These are phyloP conservation scores for Anas bernieri DNA, from an alignment of 2,797 vertebrate species.

Conservation along the genomic window DNA sequence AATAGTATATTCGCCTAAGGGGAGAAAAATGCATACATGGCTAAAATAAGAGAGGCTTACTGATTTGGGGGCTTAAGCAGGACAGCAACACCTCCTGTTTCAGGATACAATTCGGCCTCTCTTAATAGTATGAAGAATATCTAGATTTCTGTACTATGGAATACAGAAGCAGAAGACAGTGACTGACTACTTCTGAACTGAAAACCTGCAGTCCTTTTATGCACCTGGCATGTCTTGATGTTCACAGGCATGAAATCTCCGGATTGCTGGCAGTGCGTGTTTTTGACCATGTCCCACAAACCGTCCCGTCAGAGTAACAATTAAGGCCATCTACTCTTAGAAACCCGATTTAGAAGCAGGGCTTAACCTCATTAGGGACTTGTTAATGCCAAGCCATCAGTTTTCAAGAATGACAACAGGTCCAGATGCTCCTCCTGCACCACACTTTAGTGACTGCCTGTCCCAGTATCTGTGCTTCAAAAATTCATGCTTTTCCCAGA, in stretches of 20 bases:
- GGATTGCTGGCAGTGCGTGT: background rate
- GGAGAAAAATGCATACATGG: background rate
- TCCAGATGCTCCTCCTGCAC: background rate
- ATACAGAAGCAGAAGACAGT: background rate
- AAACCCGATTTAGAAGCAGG: slow-evolving; percentile 6
- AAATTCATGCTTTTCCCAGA: background rate
- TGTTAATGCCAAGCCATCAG: background rate
- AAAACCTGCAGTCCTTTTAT: background rate
- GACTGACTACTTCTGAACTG: background rate
- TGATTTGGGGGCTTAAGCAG: background rate
- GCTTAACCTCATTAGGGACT: background rate
- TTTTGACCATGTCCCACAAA: background rate
- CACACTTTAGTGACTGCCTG: background rate
- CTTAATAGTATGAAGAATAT: background rate
- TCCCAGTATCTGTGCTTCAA: background rate
- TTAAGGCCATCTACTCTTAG: background rate
- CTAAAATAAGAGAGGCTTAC: background rate
- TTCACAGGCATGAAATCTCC: background rate
- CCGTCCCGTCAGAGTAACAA: background rate
- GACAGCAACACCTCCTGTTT: background rate
- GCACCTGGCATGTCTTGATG: background rate
- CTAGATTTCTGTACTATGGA: background rate
- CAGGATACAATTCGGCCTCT: background rate
- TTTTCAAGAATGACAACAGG: background rate
- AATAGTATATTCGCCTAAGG: slow-evolving; percentile 93